Conservation (phyloP, 2,888 invertebrate genomes). For the Xanthia togata region DNA sequence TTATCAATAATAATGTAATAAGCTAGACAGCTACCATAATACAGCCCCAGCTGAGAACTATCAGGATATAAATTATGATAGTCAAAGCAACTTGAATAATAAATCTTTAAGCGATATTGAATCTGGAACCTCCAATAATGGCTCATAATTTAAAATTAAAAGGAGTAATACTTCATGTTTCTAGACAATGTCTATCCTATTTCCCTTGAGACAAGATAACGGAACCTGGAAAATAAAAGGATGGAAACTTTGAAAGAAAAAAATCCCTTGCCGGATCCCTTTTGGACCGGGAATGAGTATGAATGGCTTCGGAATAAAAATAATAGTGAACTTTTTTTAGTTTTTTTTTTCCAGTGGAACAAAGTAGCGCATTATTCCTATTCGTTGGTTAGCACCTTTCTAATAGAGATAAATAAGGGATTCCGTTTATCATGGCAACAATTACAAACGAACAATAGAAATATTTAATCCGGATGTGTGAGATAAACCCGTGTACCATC, state of each 20-base stretch:
- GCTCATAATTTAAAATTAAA: slow-evolving; percentile 45
- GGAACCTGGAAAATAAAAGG: slow-evolving; percentile 26
- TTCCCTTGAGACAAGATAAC: slow-evolving; percentile 31
- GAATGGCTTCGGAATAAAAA: slow-evolving; percentile 30
- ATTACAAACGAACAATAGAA: slow-evolving; percentile 17
- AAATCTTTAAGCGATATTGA: slow-evolving; percentile 64
- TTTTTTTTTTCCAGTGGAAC: slow-evolving; percentile 11
- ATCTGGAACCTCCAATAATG: slow-evolving; percentile 52
- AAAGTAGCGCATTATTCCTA: slow-evolving; percentile 11
- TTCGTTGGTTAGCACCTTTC: not conserved
- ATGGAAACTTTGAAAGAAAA: slow-evolving; percentile 35
- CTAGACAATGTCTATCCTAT: slow-evolving; percentile 33
- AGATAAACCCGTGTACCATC: not conserved
- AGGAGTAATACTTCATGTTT: slow-evolving; percentile 41
- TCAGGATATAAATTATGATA: slow-evolving; percentile 56
- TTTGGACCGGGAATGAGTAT: slow-evolving; percentile 22
- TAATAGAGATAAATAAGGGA: not conserved
- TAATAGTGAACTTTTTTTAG: slow-evolving; percentile 19
- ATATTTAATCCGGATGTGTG: slow-evolving; percentile 16
- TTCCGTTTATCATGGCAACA: slow-evolving; percentile 7
- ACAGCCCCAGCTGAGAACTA: slow-evolving; percentile 28
- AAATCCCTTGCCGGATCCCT: slow-evolving; percentile 13
- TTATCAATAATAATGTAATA: slow-evolving; percentile 18
- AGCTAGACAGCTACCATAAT: slow-evolving; percentile 25
- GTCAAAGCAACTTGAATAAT: slow-evolving; percentile 54